Evolutionary conservation across 2,113 vertebrate species (phyloP), one percentile per base, ranked within the genome.

Genomic region (Vimba vimba): DNA sequence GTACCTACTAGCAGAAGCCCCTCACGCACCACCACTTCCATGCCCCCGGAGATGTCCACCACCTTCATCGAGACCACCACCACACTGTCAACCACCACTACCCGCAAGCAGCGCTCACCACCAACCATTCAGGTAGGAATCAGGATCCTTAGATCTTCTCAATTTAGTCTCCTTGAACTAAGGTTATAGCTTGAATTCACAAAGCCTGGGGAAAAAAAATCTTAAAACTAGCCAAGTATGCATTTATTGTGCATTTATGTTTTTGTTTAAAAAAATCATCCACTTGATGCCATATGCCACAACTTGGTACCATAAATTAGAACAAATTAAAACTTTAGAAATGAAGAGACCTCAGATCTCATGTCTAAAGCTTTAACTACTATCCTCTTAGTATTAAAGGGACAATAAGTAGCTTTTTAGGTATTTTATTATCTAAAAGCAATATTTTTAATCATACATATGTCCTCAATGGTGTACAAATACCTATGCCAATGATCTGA

Each of bases 21-120:
- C 0, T 96, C 97, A 0, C 96, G 97, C 83, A 97, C 97, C 73
- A 98, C 97, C 33, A 99, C 98, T 3, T 97, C 97, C 0, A 94
- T 98, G 89, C 98, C 98, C 0, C 97, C 97, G 0, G 98, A 99
- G 94, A 98, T 99, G 97, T 99, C 98, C 73, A 99, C 98, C 59
- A 99, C 98, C 47, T 97, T 99, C 77, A 98, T 99, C 90, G 98
- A 99, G 93, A 99, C 98, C 57, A 99, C 98, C 27, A 99, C 98
- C 59, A 99, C 98, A 0, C 95, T 99, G 93, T 97, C 98, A 0
- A 99, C 98, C 6, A 99, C 98, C 10, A 99, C 98, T 62, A 99
- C 98, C 6, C 95, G 98, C 76, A 99, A 97, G 92, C 98, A 98
- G 81, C 96, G 98, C 77, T 99, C 97, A 0, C 96, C 98, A 0